phyloP scores from a whole-genome alignment of 2,113 vertebrate species.

The Thunnus maccoyii region DNA sequence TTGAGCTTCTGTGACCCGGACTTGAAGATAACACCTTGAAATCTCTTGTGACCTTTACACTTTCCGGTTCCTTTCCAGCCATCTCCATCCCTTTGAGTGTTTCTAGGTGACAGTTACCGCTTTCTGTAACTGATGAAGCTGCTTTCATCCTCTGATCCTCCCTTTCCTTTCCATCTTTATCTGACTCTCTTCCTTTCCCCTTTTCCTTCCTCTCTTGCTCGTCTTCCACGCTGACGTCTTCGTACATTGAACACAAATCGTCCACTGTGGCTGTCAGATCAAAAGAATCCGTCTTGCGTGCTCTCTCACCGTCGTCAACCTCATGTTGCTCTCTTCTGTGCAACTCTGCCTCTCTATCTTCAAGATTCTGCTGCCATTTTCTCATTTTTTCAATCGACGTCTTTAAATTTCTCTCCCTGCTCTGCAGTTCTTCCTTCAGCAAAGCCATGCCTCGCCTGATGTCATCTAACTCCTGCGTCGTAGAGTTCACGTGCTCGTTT shows the following conservation, averaged over 20 bases:
- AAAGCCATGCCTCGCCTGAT: slow-evolving; percentile 56
- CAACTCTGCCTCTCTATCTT: slow-evolving; percentile 43
- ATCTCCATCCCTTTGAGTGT: slow-evolving; percentile 21
- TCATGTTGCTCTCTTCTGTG: background rate
- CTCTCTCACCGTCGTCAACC: background rate
- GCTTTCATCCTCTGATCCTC: slow-evolving; percentile 28
- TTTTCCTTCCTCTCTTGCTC: background rate
- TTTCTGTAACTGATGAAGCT: slow-evolving; percentile 22
- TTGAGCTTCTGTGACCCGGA: background rate
- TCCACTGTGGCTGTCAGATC: background rate
- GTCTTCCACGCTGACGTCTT: slow-evolving; percentile 21
- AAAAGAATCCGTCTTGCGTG: background rate
- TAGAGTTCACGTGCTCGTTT: slow-evolving; percentile 32
- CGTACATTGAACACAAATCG: slow-evolving; percentile 8
- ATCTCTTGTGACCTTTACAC: background rate
- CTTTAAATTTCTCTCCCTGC: slow-evolving; percentile 51
- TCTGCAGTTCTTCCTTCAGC: slow-evolving; percentile 61
- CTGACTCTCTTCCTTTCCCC: slow-evolving; percentile 10
- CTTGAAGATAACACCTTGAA: background rate
- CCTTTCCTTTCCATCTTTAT: background rate
- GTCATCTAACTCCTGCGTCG: slow-evolving; percentile 53
- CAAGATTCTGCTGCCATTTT: slow-evolving; percentile 53
- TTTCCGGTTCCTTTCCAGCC: background rate
- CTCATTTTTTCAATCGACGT: slow-evolving; percentile 16
- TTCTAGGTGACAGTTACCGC: slow-evolving; percentile 53